Percentiles rank a stretch among this genome's conserved stretches.
Evolutionary conservation across 30 jellyfish, hydroid and myxozoan species (phyloP).

Genomic region (Clytia hemisphaerica): DNA sequence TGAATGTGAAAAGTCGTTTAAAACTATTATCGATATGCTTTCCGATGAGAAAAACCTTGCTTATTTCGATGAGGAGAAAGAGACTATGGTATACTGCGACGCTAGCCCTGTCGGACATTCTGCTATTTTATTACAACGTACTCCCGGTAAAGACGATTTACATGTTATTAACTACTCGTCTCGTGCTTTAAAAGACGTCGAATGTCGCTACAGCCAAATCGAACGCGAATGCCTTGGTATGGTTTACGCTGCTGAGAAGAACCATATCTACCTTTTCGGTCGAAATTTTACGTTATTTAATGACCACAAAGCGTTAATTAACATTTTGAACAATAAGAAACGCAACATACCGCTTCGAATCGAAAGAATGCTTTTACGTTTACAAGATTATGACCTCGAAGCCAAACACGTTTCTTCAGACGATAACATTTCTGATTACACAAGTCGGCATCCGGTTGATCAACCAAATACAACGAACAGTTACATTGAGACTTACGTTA

Average conservation of each 20-base stretch:
- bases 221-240: conserved; percentile 51
- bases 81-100: conserved; percentile 24
- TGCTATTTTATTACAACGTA: conserved; percentile 32
- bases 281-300: too few species aligned
- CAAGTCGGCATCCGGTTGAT: too few species aligned
- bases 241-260: conserved; percentile 23
- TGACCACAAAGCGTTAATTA: too few species aligned
- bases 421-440: too few species aligned
- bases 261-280: too few species aligned
- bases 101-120: conserved; percentile 55
- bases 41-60: conserved; percentile 33
- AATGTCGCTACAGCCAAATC: conserved; percentile 44
- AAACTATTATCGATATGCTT: conserved; percentile 9
- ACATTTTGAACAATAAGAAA: too few species aligned
- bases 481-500: too few species aligned
- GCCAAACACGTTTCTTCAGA: too few species aligned
- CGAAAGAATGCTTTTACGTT: too few species aligned
- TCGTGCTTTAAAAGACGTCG: conserved; percentile 38
- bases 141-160: conserved; percentile 17
- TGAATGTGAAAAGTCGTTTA: conserved; percentile 22
- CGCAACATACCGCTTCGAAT: too few species aligned
- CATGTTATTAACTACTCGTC: conserved; percentile 37
- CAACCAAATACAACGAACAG: too few species aligned
- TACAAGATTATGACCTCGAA: too few species aligned
- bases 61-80: conserved; percentile 38